phyloP scores from a whole-genome alignment of 2,797 vertebrate genomes.

The Siniperca obscura region DNA sequence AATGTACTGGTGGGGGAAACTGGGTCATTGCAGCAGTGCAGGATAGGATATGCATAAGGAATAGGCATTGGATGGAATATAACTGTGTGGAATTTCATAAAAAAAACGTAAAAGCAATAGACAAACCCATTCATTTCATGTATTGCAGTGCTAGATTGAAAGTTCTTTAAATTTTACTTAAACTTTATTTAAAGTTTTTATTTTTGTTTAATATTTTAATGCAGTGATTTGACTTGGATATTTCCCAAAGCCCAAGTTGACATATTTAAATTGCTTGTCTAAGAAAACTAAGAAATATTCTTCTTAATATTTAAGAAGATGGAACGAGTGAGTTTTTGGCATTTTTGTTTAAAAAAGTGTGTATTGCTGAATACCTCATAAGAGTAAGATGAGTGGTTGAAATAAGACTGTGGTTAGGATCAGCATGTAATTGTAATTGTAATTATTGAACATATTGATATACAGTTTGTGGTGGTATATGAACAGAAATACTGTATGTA shows the following conservation, averaged over 20 bases:
- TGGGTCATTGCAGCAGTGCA: slow-evolving; percentile 15
- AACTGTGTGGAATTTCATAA: background rate
- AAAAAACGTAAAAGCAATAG: background rate
- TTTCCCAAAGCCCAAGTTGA: background rate
- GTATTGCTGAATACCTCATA: too few relatives aligned
- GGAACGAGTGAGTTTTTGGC: background rate
- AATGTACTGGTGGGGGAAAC: slow-evolving; percentile 1
- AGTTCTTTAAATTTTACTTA: background rate
- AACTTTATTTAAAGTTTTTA: background rate
- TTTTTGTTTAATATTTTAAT: background rate
- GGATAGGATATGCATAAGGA: background rate
- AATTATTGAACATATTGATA: background rate
- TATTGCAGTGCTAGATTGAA: background rate
- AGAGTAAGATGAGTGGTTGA: background rate
- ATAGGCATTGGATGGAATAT: background rate
- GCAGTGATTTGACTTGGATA: background rate
- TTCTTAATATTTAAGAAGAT: too few relatives aligned
- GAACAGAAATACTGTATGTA: background rate
- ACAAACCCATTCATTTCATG: background rate
- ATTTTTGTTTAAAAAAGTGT: background rate
- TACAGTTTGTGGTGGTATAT: background rate
- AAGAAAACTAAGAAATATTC: too few relatives aligned
- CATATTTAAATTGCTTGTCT: background rate
- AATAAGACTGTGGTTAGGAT: background rate
- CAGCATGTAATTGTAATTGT: background rate